A percentile compares a stretch with the other conserved stretches of the same genome.
Evolutionary conservation across 2,797 vertebrate species (phyloP).

Genomic region (Holocentrus rufus): DNA sequence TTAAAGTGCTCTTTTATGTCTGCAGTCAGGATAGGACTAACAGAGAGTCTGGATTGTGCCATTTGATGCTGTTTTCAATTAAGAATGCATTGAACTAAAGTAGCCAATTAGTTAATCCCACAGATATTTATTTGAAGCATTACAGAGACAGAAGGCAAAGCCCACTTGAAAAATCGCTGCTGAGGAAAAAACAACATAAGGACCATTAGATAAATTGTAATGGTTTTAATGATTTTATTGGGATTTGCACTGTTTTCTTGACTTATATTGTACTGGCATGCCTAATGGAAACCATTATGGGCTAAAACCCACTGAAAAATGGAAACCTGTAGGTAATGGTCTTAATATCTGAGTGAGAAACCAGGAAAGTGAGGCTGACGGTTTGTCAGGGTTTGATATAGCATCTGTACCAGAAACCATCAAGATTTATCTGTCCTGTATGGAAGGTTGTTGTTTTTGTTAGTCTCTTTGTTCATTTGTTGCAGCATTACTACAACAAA

Average conservation of each 20-base stretch:
- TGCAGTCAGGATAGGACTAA: no score
- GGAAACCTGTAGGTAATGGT: neutral
- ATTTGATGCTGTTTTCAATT: no score
- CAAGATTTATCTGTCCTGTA: neutral
- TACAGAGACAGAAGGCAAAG: neutral
- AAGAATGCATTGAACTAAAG: neutral
- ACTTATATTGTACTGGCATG: neutral
- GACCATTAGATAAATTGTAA: neutral
- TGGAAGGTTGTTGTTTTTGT: no score
- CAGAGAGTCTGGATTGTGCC: no score
- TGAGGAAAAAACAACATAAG: no score
- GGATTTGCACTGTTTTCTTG: neutral
- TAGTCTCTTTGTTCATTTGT: no score
- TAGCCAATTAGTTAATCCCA: neutral
- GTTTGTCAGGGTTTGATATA: neutral
- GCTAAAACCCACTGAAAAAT: neutral
- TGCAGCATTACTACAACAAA: no score
- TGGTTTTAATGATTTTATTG: neutral
- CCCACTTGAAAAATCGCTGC: neutral
- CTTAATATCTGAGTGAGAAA: slow-evolving; percentile 1
- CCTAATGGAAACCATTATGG: slow-evolving; percentile 3
- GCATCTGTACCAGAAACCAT: neutral
- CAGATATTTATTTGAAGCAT: neutral
- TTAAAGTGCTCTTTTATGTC: no score
- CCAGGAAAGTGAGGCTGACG: neutral